phyloP scores from a whole-genome alignment of 2,113 vertebrate species.

The Campylomormyrus tamandua region DNA sequence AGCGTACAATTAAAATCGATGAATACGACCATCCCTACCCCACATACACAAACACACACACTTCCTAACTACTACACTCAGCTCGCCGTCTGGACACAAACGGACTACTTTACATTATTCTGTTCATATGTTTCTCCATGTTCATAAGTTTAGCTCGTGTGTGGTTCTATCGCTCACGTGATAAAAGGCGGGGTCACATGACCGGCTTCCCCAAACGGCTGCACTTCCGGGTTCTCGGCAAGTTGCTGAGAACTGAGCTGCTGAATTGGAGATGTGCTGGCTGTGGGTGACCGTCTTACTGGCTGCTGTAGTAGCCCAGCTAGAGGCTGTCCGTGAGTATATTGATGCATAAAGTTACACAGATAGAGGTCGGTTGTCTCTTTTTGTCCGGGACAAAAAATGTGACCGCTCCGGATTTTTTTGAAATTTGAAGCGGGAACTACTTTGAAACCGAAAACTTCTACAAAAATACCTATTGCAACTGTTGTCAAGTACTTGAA shows the following conservation, averaged over 20 bases:
- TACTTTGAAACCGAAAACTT: background rate
- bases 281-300: background rate
- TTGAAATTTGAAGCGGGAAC: background rate
- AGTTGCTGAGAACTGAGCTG: too few relatives aligned
- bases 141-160: background rate
- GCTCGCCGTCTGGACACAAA: background rate
- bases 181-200: background rate
- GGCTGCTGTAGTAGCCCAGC: background rate
- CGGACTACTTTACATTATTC: background rate
- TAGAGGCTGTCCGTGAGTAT: slow-evolving; percentile 7
- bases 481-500: background rate
- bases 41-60: too few relatives aligned
- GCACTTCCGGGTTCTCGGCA: background rate
- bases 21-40: background rate
- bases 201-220: background rate
- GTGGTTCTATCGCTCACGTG: background rate
- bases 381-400: background rate
- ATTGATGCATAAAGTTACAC: background rate
- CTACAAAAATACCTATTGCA: background rate
- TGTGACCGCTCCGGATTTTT: background rate
- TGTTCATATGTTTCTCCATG: background rate
- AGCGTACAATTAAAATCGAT: background rate
- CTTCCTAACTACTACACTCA: background rate
- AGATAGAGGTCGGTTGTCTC: background rate
- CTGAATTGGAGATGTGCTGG: background rate